A percentile compares a stretch with the other conserved stretches of the same genome.
These are phyloP conservation scores for Rattus rattus DNA, from an alignment of 2,113 vertebrate species.

Conservation along the genomic window DNA sequence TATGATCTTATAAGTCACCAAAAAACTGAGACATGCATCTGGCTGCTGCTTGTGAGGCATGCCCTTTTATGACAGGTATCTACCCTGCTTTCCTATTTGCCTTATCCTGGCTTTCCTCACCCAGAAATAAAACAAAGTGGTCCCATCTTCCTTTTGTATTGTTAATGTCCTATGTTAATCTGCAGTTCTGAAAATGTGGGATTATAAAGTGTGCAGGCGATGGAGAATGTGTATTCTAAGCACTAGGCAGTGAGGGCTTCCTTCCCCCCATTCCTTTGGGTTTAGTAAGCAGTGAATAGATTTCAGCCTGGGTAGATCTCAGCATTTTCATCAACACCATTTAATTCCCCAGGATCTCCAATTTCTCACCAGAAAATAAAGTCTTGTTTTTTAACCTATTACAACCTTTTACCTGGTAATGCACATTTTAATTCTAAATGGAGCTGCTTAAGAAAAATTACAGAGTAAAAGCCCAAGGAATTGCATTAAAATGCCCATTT, in stretches of 20 bases:
- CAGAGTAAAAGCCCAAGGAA: constrained; percentile 40
- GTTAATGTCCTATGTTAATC: not conserved
- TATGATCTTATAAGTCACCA: not conserved
- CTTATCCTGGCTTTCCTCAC: not conserved
- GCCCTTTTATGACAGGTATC: not conserved
- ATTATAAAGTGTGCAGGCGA: not conserved
- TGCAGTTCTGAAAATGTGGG: not conserved
- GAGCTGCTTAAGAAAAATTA: constrained; percentile 63
- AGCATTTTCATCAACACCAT: constrained; percentile 51
- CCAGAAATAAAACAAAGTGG: constrained; percentile 9
- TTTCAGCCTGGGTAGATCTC: constrained; percentile 29
- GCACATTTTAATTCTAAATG: constrained; percentile 67
- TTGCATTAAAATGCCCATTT: constrained; percentile 58
- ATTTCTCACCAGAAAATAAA: constrained; percentile 59
- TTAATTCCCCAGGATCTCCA: constrained; percentile 39
- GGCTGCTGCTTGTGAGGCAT: not conserved
- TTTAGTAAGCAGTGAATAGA: not conserved
- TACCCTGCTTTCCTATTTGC: not conserved
- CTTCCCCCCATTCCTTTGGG: not conserved
- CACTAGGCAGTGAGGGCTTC: not conserved
- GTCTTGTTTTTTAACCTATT: constrained; percentile 54
- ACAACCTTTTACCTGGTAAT: constrained; percentile 59
- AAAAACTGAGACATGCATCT: not conserved
- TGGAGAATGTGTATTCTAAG: not conserved
- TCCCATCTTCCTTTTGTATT: not conserved